These are phyloP conservation scores for Deilephila porcellus DNA, from an alignment of 2,888 invertebrate genomes.

Conservation along the genomic window DNA sequence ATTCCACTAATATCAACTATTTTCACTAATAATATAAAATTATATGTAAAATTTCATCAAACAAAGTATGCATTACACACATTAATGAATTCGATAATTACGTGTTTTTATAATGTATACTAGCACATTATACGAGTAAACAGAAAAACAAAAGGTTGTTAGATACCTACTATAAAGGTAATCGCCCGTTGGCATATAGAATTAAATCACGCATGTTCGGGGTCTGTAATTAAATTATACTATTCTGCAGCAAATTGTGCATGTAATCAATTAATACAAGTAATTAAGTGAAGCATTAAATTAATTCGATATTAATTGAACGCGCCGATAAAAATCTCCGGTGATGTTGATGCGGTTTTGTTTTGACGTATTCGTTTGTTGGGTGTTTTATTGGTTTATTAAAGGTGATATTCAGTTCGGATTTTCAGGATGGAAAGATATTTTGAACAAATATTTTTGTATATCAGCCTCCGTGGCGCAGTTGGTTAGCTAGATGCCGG, in stretches of 20 bases:
- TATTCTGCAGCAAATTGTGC: conserved; percentile 13
- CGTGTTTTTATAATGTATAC: neutral
- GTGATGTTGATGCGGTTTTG: neutral
- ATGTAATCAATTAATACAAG: conserved; percentile 25
- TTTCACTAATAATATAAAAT: too few species aligned
- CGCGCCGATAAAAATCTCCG: neutral
- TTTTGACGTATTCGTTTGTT: neutral
- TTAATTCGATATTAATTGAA: conserved; percentile 22
- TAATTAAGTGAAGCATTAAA: conserved; percentile 11
- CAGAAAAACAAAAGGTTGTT: neutral
- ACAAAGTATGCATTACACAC: too few species aligned
- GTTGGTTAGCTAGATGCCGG: too few species aligned
- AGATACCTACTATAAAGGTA: neutral
- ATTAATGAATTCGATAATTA: too few species aligned
- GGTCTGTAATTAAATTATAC: conserved; percentile 25
- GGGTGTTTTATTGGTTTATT: neutral
- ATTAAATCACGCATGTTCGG: conserved; percentile 13
- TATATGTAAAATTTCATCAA: too few species aligned
- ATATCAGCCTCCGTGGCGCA: too few species aligned
- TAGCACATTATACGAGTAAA: neutral
- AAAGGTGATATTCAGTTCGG: neutral
- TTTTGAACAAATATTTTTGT: too few species aligned
- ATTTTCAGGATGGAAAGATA: too few species aligned
- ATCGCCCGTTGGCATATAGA: conserved; percentile 13
- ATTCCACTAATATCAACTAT: too few species aligned